phyloP scores from a whole-genome alignment of 2,113 vertebrate species.

The Malurus elegans region DNA sequence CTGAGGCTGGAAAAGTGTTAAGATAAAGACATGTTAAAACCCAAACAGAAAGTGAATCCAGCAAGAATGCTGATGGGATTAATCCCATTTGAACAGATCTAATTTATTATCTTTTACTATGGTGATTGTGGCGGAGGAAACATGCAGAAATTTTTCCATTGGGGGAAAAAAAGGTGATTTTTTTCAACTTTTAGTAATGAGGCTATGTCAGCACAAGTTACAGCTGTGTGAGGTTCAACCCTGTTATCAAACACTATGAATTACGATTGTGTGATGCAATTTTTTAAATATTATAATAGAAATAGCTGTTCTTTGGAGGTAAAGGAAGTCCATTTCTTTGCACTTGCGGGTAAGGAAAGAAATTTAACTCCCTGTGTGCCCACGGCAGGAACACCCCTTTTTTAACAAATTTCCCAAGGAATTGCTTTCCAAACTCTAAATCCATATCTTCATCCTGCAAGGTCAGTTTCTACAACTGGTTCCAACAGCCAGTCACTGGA shows the following conservation, averaged over 20 bases:
- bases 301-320: not conserved
- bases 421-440: not conserved
- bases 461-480: not conserved
- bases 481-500: not conserved
- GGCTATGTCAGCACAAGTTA: not conserved
- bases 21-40: not conserved
- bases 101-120: not conserved
- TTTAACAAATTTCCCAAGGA: not conserved
- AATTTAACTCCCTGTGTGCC: not conserved
- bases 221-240: not conserved
- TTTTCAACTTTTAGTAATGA: not conserved
- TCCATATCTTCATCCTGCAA: not conserved
- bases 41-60: not conserved
- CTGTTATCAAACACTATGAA: not conserved
- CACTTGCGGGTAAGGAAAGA: not conserved
- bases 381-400: not conserved
- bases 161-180: rapidly evolving
- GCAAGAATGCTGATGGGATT: not conserved
- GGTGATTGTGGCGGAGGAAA: not conserved
- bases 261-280: not conserved
- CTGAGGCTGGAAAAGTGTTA: not conserved
- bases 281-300: not conserved
- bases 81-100: not conserved
- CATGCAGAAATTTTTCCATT: not conserved
- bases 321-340: not conserved